Evolutionary conservation across 2,113 vertebrate genomes (phyloP).

Genomic region (Dromaius novaehollandiae): DNA sequence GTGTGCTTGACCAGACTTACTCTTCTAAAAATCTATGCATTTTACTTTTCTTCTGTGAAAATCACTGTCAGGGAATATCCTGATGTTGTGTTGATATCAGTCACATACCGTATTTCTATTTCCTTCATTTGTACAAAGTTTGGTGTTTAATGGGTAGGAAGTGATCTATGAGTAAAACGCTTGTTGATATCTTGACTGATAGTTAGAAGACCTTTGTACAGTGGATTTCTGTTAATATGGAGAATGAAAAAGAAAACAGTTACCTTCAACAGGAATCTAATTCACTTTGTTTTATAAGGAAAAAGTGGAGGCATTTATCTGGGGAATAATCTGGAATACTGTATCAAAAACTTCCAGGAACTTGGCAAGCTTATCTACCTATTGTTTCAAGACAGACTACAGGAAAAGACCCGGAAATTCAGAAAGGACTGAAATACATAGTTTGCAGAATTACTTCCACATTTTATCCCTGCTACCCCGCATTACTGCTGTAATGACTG

Average conservation of each 20-base stretch:
- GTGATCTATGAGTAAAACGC: neutral
- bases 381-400: neutral
- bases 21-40: neutral
- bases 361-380: neutral
- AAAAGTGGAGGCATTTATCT: neutral
- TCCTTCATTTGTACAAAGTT: neutral
- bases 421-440: neutral
- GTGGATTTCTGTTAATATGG: neutral
- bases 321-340: neutral
- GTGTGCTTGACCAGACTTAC: neutral
- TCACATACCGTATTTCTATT: neutral
- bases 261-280: neutral
- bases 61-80: neutral
- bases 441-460: neutral
- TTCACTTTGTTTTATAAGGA: neutral
- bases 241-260: neutral
- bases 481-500: neutral
- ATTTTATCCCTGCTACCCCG: neutral
- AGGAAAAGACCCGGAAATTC: neutral
- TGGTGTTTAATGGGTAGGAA: neutral
- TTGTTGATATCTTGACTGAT: neutral
- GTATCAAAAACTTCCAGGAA: neutral
- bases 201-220: neutral
- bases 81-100: neutral
- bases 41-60: neutral